Percentiles rank a stretch among this genome's conserved stretches.
Conservation (phyloP, 2,888 invertebrate species). For the Podotricha telesiphe region DNA sequence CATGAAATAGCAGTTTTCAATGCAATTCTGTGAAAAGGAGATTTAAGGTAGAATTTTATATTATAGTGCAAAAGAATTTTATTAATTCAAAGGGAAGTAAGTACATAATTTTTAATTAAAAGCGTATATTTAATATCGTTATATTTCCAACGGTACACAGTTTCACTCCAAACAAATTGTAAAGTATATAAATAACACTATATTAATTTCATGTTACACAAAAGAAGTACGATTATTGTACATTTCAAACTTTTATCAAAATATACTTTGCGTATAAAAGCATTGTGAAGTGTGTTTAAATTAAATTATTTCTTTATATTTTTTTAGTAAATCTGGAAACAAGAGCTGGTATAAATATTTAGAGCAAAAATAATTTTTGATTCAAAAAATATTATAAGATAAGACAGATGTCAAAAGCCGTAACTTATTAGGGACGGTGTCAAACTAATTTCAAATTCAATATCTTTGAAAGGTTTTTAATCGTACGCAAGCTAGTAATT, state of each 20-base stretch:
- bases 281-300: no score
- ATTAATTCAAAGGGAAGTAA: no score
- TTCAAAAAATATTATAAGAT: neutral
- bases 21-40: neutral
- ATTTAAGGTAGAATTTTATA: neutral
- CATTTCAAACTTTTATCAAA: no score
- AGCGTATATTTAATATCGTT: no score
- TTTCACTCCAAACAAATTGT: no score
- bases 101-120: no score
- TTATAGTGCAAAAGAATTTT: neutral
- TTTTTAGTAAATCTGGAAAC: neutral
- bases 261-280: no score
- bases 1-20: constrained; percentile 25
- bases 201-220: no score
- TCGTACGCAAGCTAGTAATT: constrained; percentile 8
- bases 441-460: constrained; percentile 38
- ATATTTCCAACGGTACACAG: no score
- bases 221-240: no score
- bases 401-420: constrained; percentile 23
- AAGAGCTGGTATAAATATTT: neutral
- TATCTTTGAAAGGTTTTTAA: constrained; percentile 30
- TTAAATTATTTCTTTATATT: neutral
- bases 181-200: no score
- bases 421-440: constrained; percentile 21
- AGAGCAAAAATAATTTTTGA: neutral